Evolutionary conservation across 2,113 vertebrate species (phyloP).

Genomic region (Tapirus terrestris): DNA sequence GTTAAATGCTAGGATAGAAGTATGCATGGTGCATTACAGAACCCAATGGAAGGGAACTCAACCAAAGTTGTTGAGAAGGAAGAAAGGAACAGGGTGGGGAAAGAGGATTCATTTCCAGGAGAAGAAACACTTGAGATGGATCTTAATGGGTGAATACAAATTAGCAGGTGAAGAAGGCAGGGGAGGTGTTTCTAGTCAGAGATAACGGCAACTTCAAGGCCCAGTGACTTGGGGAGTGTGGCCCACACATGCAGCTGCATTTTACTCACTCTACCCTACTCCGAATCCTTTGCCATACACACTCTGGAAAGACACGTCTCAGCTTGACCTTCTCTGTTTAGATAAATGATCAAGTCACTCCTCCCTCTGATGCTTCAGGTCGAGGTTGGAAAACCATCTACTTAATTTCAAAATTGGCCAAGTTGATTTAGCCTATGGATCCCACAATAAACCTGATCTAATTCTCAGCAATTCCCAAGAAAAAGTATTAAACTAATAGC

Average conservation of each 20-base stretch:
- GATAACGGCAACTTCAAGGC: too few species aligned
- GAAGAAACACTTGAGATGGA: not conserved
- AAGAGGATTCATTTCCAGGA: not conserved
- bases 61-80: not conserved
- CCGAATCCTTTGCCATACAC: not conserved
- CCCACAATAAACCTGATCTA: not conserved
- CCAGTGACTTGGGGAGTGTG: accelerated
- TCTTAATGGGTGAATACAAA: not conserved
- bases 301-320: not conserved
- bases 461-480: slow-evolving; percentile 46
- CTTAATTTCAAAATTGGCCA: slow-evolving; percentile 20
- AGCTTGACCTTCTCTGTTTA: not conserved
- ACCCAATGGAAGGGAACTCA: not conserved
- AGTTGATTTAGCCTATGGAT: not conserved
- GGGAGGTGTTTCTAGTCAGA: not conserved
- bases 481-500: not conserved
- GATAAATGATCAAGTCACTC: not conserved
- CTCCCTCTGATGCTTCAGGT: not conserved
- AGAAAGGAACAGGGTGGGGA: not conserved
- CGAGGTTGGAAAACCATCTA: not conserved
- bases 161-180: not conserved
- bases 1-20: not conserved
- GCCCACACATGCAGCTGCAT: accelerated
- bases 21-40: not conserved
- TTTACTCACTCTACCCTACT: not conserved